A percentile compares a stretch with the other conserved stretches of the same genome.
Conservation (phyloP, 2,888 invertebrate species). For the Lycophotia porphyrea region DNA sequence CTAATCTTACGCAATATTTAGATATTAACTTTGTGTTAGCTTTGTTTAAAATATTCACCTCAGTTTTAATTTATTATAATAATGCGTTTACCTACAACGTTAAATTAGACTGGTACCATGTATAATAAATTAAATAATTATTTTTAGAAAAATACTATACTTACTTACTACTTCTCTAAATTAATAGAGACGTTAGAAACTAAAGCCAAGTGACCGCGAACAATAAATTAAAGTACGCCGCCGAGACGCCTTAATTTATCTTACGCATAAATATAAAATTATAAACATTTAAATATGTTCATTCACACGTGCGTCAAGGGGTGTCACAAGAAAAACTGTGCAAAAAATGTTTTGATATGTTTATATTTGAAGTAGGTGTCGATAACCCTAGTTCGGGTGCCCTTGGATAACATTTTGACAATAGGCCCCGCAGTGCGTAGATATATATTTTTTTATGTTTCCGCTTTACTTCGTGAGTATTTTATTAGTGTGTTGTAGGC, state of each 20-base stretch:
- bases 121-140: not conserved
- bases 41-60: not conserved
- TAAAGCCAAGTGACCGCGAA: constrained; percentile 25
- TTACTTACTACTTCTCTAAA: not conserved
- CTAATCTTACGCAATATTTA: not conserved
- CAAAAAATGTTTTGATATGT: constrained; percentile 32
- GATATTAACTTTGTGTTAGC: not conserved
- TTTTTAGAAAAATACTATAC: constrained; percentile 1
- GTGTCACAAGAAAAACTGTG: constrained; percentile 20
- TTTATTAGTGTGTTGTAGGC: constrained; percentile 64
- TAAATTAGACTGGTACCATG: not conserved
- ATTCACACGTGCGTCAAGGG: constrained; percentile 31
- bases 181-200: constrained; percentile 27
- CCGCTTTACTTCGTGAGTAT: constrained; percentile 67
- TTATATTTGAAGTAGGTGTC: constrained; percentile 34
- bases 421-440: constrained; percentile 57
- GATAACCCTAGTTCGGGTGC: constrained; percentile 62
- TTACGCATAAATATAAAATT: constrained; percentile 16
- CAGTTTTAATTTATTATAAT: not conserved
- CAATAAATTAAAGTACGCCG: constrained; percentile 48
- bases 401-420: constrained; percentile 67
- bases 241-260: constrained; percentile 11
- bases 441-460: constrained; percentile 67
- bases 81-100: not conserved
- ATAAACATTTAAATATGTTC: constrained; percentile 15